phyloP scores from a whole-genome alignment of 2,113 vertebrate genomes.

The Gambusia affinis region DNA sequence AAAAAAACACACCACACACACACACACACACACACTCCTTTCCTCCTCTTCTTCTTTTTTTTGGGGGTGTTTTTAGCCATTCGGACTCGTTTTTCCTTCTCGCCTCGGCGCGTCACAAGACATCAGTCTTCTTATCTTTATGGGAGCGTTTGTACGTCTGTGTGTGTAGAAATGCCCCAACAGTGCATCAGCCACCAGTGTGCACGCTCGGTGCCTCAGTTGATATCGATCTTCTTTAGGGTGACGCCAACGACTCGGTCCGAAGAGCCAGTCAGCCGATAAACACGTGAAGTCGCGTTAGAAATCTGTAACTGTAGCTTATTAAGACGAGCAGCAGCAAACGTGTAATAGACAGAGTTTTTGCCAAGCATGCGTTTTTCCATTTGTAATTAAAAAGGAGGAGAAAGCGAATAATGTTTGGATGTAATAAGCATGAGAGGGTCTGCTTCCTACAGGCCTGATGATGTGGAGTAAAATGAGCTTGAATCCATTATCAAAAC shows the following conservation, averaged over 20 bases:
- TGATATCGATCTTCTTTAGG: slow-evolving; percentile 13
- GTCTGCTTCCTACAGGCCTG: no score
- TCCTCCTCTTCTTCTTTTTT: slow-evolving; percentile 32
- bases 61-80: slow-evolving; percentile 1
- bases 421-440: no score
- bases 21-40: slow-evolving; percentile 9
- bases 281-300: slow-evolving; percentile 22
- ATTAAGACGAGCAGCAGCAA: no score
- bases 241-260: slow-evolving; percentile 29
- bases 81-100: slow-evolving; percentile 85
- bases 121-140: slow-evolving; percentile 71
- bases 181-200: slow-evolving; percentile 10
- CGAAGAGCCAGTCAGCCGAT: slow-evolving; percentile 38
- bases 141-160: slow-evolving; percentile 76
- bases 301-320: no score
- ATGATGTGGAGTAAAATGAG: no score
- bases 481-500: no score
- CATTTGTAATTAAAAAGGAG: no score
- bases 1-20: slow-evolving; percentile 13
- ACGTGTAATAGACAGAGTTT: no score
- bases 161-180: slow-evolving; percentile 70
- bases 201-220: neutral
- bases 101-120: slow-evolving; percentile 90
- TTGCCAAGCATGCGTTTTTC: no score
- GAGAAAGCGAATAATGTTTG: no score